phyloP scores from a whole-genome alignment of 2,113 vertebrate species.

The Halichoeres trimaculatus region DNA sequence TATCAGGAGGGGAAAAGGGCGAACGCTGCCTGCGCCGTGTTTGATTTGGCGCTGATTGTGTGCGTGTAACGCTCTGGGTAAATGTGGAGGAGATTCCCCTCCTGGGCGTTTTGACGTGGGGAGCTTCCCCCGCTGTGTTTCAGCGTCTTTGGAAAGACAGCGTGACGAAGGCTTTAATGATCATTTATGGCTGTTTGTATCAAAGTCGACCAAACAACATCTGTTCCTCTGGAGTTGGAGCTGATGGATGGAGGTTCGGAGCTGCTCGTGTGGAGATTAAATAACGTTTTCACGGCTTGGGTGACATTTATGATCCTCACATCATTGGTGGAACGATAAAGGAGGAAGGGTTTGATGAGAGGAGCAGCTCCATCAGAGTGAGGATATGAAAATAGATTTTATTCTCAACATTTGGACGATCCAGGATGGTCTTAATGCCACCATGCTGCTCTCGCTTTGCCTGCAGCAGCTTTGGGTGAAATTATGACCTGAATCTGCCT shows the following conservation, averaged over 20 bases:
- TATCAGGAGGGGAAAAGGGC: slow-evolving; percentile 4
- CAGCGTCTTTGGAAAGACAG: background rate
- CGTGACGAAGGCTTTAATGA: slow-evolving; percentile 38
- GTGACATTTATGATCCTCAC: slow-evolving; percentile 1
- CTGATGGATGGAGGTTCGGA: slow-evolving; percentile 9
- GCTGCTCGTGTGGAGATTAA: slow-evolving; percentile 1
- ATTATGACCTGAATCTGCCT: no score
- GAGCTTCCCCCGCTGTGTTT: slow-evolving; percentile 39
- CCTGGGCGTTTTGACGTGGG: slow-evolving; percentile 10
- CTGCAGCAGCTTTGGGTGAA: no score
- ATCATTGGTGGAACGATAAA: background rate
- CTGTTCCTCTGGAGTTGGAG: slow-evolving; percentile 22
- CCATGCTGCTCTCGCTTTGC: no score
- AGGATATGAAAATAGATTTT: no score
- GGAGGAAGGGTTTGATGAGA: background rate
- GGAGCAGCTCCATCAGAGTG: background rate
- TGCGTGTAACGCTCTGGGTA: slow-evolving; percentile 46
- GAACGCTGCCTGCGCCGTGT: background rate
- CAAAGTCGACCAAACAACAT: slow-evolving; percentile 44
- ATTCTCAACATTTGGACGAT: no score
- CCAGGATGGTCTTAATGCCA: no score
- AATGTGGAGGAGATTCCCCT: slow-evolving; percentile 48
- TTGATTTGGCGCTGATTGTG: slow-evolving; percentile 53
- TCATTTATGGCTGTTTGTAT: slow-evolving; percentile 53
- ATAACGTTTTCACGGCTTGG: background rate